A percentile compares a stretch with the other conserved stretches of the same genome.
Conservation (phyloP, 2,888 invertebrate genomes). For the Anaspis maculata region DNA sequence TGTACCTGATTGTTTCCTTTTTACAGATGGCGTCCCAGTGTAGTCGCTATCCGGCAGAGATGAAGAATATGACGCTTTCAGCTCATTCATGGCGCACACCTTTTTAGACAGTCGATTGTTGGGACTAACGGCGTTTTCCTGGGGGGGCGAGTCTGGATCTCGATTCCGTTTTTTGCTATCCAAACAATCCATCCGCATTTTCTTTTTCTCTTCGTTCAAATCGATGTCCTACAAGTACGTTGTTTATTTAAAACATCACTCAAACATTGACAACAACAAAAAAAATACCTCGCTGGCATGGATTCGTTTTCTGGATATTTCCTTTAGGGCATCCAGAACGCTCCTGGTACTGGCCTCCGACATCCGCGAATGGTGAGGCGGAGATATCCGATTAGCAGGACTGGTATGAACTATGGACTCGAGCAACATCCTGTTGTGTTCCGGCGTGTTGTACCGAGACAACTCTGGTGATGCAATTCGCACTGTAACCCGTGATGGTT, state of each 20-base stretch:
- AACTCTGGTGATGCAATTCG: constrained; percentile 32
- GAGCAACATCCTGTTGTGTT: constrained; percentile 24
- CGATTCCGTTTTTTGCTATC: neutral
- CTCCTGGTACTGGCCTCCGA: constrained; percentile 42
- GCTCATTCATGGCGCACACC: neutral
- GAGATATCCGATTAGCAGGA: too few species aligned
- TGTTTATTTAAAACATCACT: constrained; percentile 1
- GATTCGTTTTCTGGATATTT: constrained; percentile 50
- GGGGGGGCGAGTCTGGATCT: neutral
- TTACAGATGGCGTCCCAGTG: neutral
- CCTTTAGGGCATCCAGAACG: constrained; percentile 49
- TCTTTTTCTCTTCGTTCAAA: constrained; percentile 8
- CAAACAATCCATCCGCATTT: constrained; percentile 4
- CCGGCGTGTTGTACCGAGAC: constrained; percentile 19
- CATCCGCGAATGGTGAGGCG: too few species aligned
- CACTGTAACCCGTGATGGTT: constrained; percentile 31
- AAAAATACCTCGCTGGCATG: constrained; percentile 39
- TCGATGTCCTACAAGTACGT: constrained; percentile 5
- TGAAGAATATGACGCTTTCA: neutral
- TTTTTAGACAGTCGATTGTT: neutral
- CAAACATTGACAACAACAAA: neutral
- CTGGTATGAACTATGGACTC: constrained; percentile 22
- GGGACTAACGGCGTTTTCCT: neutral
- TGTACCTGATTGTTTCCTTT: too few species aligned
- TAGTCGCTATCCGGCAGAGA: neutral